phyloP scores from a whole-genome alignment of 2,113 vertebrate genomes.

The Mystacornis crossleyi region DNA sequence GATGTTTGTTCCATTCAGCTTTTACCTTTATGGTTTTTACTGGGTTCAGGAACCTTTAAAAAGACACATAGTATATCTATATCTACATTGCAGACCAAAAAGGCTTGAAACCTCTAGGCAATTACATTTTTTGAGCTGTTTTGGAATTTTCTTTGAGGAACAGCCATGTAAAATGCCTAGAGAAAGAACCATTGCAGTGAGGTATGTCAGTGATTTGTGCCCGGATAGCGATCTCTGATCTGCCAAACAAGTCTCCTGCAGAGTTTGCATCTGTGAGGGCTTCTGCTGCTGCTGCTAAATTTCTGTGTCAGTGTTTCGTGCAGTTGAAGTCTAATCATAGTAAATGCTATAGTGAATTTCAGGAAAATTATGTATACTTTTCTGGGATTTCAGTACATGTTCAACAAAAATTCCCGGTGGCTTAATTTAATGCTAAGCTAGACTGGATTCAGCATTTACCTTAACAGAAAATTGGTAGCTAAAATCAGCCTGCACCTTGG shows the following conservation, averaged over 20 bases:
- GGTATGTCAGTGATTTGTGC: neutral
- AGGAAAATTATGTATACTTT: neutral
- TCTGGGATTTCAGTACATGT: neutral
- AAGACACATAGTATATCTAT: fast-evolving
- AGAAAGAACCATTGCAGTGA: neutral
- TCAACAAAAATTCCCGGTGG: neutral
- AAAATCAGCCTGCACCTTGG: neutral
- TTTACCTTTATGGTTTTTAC: neutral
- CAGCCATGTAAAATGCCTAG: neutral
- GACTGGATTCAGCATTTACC: neutral
- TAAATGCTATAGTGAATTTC: neutral
- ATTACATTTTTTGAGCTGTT: neutral
- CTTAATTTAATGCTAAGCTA: neutral
- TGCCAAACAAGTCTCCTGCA: neutral
- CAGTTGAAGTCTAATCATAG: neutral
- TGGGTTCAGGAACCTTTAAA: neutral
- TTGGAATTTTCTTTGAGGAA: neutral
- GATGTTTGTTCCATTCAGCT: neutral
- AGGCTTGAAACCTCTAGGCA: neutral
- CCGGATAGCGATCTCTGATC: neutral
- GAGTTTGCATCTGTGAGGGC: neutral
- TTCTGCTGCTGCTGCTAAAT: neutral
- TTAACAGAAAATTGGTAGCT: neutral
- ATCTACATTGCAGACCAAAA: neutral
- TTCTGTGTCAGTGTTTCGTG: neutral